Conservation (phyloP, 2,113 vertebrate genomes). For the Larimichthys crocea region DNA sequence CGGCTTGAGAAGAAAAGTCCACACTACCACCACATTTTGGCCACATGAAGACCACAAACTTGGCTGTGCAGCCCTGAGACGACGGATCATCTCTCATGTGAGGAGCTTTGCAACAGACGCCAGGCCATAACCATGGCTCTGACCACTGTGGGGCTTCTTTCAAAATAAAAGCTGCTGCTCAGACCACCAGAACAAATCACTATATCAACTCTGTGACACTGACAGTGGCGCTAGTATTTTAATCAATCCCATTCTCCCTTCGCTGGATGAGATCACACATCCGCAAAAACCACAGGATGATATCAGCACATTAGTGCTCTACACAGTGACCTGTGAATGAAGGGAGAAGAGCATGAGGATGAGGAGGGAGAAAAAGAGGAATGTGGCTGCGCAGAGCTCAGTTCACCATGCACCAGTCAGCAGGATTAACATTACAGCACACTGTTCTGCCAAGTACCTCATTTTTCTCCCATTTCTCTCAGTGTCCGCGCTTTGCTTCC, state of each 20-base stretch:
- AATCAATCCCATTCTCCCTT: conserved; percentile 47
- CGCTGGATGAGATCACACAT: conserved; percentile 62
- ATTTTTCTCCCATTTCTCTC: conserved; percentile 44
- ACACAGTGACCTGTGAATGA: conserved; percentile 49
- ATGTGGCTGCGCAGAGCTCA: conserved; percentile 26
- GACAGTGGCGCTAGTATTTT: conserved; percentile 40
- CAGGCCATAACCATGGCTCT: conserved; percentile 61
- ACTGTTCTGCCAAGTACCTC: conserved; percentile 43
- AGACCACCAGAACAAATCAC: conserved; percentile 70
- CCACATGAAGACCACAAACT: conserved; percentile 48
- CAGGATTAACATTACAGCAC: conserved; percentile 55
- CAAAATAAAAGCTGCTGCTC: conserved; percentile 64
- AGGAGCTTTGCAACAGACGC: conserved; percentile 45
- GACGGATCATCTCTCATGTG: conserved; percentile 1
- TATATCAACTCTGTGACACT: conserved; percentile 53
- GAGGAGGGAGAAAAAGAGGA: conserved; percentile 28
- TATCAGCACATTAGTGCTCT: conserved; percentile 61
- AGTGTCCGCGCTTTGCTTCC: conserved; percentile 17
- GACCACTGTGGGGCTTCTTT: conserved; percentile 57
- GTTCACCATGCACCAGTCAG: conserved; percentile 27
- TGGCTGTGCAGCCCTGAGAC: conserved; percentile 32
- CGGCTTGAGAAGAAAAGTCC: conserved; percentile 45
- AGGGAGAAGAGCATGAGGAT: conserved; percentile 9
- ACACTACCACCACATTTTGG: conserved; percentile 35
- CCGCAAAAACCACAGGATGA: conserved; percentile 50